These are phyloP conservation scores for Takifugu flavidus DNA, from an alignment of 2,113 vertebrate genomes.

Conservation along the genomic window DNA sequence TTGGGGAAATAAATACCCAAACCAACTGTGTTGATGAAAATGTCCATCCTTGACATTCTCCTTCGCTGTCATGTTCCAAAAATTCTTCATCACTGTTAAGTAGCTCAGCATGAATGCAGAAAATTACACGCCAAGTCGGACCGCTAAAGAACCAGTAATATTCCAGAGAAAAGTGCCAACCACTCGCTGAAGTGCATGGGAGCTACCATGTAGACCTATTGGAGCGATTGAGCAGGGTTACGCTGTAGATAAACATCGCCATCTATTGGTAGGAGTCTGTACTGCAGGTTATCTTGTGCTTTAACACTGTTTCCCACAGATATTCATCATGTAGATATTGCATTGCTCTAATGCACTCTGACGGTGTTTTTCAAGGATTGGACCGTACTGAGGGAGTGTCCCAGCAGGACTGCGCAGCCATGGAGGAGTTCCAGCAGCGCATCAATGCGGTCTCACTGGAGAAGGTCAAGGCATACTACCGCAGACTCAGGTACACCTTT, in stretches of 20 bases:
- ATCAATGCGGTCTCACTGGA: slow-evolving; percentile 87
- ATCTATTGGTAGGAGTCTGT: slow-evolving; percentile 37
- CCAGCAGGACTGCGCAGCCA: slow-evolving; percentile 65
- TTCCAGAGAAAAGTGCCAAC: slow-evolving; percentile 26
- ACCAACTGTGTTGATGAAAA: not conserved
- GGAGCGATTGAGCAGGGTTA: not conserved
- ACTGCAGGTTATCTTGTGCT: slow-evolving; percentile 1
- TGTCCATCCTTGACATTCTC: slow-evolving; percentile 4
- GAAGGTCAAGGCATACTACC: slow-evolving; percentile 95
- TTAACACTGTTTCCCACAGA: no score
- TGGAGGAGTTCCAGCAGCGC: slow-evolving; percentile 90
- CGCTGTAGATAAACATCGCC: slow-evolving; percentile 35
- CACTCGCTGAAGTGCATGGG: slow-evolving; percentile 1
- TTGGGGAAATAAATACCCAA: no score
- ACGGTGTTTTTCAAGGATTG: slow-evolving; percentile 75
- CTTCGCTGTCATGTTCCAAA: slow-evolving; percentile 1
- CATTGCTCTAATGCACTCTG: not conserved
- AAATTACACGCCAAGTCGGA: slow-evolving; percentile 22
- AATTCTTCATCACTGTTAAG: slow-evolving; percentile 22
- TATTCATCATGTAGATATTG: not conserved
- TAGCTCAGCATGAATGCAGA: slow-evolving; percentile 11
- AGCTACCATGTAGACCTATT: not conserved
- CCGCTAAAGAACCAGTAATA: slow-evolving; percentile 37
- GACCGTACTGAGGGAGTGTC: slow-evolving; percentile 81
- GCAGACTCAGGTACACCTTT: slow-evolving; percentile 85